Base-by-base conservation (phyloP, 2,888 invertebrate species). In the Callimorpha dominula region DNA sequence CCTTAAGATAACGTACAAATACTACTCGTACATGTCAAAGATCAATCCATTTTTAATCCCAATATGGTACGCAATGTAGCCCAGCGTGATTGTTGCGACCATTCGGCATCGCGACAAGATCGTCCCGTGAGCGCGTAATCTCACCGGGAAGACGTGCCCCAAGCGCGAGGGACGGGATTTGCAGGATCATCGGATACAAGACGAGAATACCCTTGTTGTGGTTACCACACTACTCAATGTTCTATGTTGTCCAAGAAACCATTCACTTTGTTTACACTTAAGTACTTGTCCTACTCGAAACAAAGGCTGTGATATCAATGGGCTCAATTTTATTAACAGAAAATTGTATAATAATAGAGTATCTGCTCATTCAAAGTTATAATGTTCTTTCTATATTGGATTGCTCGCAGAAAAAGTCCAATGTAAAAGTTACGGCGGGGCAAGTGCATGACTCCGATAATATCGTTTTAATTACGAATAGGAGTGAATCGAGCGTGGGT, bases 401-500 rank as follows among this genome's bases (percentile, higher is more conserved):
- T 80, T 80, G 74, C 75, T 77, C 77, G 52, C 71, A 75, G 81
- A 79, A 80, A 84, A 87, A 84, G 80, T 84, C 77, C 81, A 81
- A 88, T 84, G 85, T 87, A 85, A 89, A 88, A 90, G 89, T 88
- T 89, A 83, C 84, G 76, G 75, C 67, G 80, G 85, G 86, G 85
- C 80, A 86, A 88, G 88, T 88, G 88, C 87, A 90, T 89, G 89
- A 87, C 89, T 89, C 89, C 85, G 90, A 92, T 92, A 92, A 93
- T 93, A 92, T 90, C 88, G 88, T 91, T 93, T 93, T 93, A 93
- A 94, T 94, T 94, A 91, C 89, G 88, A 91, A 88, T 86, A 86
- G 88, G 86, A 89, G 89, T 85, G 86, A 85, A 82, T 85, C 80
- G 85, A 85, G 85, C 77, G 81, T 79, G 78, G 75, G 74, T 77